Conservation (phyloP, 1,140 invertebrate species). For the Thereuonema tuberculata region DNA sequence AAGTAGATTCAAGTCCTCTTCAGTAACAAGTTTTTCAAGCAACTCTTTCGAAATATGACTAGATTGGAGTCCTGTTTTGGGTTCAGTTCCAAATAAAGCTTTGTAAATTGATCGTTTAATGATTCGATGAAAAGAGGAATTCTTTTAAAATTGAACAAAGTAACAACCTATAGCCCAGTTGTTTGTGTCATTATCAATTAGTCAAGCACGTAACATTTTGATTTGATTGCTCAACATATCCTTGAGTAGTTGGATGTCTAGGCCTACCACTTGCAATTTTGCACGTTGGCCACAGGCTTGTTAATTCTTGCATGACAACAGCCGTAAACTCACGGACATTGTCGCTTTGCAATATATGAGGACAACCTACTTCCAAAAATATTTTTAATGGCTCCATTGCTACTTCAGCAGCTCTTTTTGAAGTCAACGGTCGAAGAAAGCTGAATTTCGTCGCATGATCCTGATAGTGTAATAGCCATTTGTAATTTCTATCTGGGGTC, state of each 20-base stretch:
- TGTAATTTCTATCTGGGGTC: background rate
- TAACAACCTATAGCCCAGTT: background rate
- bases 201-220: background rate
- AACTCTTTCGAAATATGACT: background rate
- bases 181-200: background rate
- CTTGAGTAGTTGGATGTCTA: constrained; percentile 22
- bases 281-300: constrained; percentile 20
- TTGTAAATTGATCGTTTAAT: constrained; percentile 19
- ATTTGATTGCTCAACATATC: constrained; percentile 21
- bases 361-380: constrained; percentile 22
- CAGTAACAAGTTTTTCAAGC: background rate
- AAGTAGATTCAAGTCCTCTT: constrained; percentile 1
- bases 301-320: constrained; percentile 25
- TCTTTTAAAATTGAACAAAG: constrained; percentile 13
- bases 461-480: background rate
- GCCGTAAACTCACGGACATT: constrained; percentile 20
- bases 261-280: constrained; percentile 18
- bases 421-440: background rate
- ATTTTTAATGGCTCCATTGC: constrained; percentile 21
- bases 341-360: constrained; percentile 20
- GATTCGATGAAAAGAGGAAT: constrained; percentile 20
- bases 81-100: constrained; percentile 20
- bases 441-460: background rate
- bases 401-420: constrained; percentile 13
- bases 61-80: background rate